Percentiles rank a stretch among this genome's conserved stretches.
Conservation (phyloP, 30 jellyfish, hydroid and myxozoan genomes). For the Pseudorhiza aurosa region DNA sequence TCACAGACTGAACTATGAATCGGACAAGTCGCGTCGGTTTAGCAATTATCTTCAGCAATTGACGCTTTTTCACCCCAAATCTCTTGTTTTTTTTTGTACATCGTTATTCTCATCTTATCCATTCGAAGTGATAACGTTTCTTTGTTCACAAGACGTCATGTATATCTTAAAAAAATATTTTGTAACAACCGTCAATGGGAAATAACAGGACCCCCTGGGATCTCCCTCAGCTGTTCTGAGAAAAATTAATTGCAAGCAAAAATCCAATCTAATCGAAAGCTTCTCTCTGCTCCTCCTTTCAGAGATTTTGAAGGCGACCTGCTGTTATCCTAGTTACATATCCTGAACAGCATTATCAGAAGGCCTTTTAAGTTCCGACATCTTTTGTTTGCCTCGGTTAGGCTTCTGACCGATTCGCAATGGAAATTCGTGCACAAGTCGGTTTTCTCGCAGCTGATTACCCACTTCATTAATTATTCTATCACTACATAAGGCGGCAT, state of each 20-base stretch:
- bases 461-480: constrained; percentile 31
- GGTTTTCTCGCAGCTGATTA: constrained; percentile 53
- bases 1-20: too few relatives aligned
- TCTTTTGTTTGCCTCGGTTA: constrained; percentile 74
- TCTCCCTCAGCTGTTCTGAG: constrained; percentile 53
- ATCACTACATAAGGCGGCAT: constrained; percentile 48
- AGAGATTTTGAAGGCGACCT: constrained; percentile 45
- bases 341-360: constrained; percentile 51
- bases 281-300: constrained; percentile 60
- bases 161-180: too few relatives aligned
- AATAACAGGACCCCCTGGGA: constrained; percentile 50
- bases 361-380: constrained; percentile 64
- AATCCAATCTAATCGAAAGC: constrained; percentile 43
- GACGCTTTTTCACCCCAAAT: too few relatives aligned
- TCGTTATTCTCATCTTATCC: too few relatives aligned
- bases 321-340: constrained; percentile 42
- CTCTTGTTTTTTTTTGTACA: too few relatives aligned
- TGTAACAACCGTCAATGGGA: neutral
- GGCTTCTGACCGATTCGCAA: constrained; percentile 47
- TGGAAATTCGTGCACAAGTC: constrained; percentile 42
- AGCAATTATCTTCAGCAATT: too few relatives aligned
- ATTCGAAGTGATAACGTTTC: too few relatives aligned
- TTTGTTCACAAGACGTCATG: too few relatives aligned
- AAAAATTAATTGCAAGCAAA: constrained; percentile 51
- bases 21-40: too few relatives aligned